These are phyloP conservation scores for Vanessa tameamea DNA, from an alignment of 1,140 invertebrate genomes.

Conservation along the genomic window DNA sequence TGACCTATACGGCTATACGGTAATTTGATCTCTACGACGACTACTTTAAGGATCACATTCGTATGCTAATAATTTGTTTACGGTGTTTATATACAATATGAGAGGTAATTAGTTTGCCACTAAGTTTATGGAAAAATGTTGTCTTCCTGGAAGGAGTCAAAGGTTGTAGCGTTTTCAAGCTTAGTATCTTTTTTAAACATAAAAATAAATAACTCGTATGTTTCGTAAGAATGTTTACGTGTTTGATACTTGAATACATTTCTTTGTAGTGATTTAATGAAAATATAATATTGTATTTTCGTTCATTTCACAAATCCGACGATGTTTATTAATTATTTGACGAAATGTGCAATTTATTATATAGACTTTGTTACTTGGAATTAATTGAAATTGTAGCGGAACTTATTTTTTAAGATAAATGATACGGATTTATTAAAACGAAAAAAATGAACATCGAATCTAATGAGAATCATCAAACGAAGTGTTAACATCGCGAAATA, in stretches of 20 bases:
- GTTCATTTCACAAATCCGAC: too few species aligned
- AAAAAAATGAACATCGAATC: slow-evolving; percentile 30
- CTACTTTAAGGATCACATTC: background rate
- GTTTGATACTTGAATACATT: too few species aligned
- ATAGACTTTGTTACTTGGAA: background rate
- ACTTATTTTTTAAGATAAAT: slow-evolving; percentile 22
- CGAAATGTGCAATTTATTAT: background rate
- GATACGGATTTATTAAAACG: slow-evolving; percentile 26
- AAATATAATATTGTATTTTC: too few species aligned
- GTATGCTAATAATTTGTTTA: background rate
- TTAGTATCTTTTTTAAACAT: slow-evolving; percentile 7
- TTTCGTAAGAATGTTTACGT: background rate
- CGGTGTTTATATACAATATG: slow-evolving; percentile 10
- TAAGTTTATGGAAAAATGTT: slow-evolving; percentile 20
- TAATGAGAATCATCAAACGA: slow-evolving; percentile 37
- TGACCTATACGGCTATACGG: slow-evolving; percentile 13
- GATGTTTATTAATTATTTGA: background rate
- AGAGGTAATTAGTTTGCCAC: slow-evolving; percentile 25
- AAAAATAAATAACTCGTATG: background rate
- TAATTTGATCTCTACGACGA: slow-evolving; percentile 2
- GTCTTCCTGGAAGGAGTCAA: slow-evolving; percentile 19
- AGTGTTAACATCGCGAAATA: slow-evolving; percentile 34
- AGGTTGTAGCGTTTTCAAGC: slow-evolving; percentile 5
- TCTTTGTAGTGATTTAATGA: too few species aligned
- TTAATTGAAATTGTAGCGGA: background rate